Base-by-base conservation (phyloP, 2,888 invertebrate genomes). In the Rhyacophila evoluta region DNA sequence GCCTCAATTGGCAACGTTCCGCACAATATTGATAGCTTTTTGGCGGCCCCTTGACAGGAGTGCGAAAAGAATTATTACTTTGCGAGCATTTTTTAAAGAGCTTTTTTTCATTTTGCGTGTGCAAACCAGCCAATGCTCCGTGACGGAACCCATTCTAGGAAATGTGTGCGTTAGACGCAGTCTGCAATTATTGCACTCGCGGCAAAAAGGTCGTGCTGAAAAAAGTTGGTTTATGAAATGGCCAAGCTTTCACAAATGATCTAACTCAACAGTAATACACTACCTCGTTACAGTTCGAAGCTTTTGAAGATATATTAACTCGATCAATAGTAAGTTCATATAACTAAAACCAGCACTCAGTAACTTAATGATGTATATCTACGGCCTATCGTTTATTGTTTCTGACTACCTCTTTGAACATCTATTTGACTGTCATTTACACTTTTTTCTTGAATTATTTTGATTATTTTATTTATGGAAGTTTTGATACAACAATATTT, bases 1-100 rank as follows among this genome's bases (percentile, higher is more conserved):
- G 2, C n/a, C n/a, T 19, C 77, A 37, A 72, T 36, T 77, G 72
- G 77, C 72, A 72, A 72, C 77, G 70, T 19, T n/a, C 8, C 72
- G 78, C 78, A 77, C 72, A 68, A 79, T 81, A 81, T 81, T 81
- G 81, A 81, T 79, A 74, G 78, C 68, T 71, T 74, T 68, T 74
- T 67, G 36, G 71, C 67, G 74, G 33, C 71, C 77, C 80, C 69
- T 68, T 71, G 80, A 80, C 80, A 80, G 77, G 77, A 41, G 28
- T 29, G 39, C 37, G 74, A 15, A 78, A 78, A 81, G 79, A 81
- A 75, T 81, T 81, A 81, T 79, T 70, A 73, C 77, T 73, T 72
- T 39, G 77, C 70, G 78, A 39, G 67, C 36, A 10, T 78, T 78
- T 70, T 74, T 33, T 37, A 29, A 25, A 19, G n/a, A 10, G 33